These are phyloP conservation scores for Jacana jacana DNA, from an alignment of 2,113 vertebrate genomes.

Conservation along the genomic window DNA sequence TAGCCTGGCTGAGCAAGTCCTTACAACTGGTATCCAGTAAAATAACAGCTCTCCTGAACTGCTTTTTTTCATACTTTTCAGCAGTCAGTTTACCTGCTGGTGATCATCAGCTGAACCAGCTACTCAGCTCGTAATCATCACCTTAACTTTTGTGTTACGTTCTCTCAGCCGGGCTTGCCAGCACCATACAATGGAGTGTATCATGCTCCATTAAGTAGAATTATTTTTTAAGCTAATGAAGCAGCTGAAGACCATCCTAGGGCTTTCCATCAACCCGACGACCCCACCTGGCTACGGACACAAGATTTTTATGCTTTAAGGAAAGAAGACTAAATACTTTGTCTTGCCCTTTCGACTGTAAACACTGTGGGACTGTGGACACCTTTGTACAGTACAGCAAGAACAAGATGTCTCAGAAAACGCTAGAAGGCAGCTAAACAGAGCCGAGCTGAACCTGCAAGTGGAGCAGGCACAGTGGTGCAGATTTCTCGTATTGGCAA, in stretches of 20 bases:
- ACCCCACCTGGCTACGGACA: not conserved
- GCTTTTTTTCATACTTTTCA: not conserved
- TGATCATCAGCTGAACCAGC: not conserved
- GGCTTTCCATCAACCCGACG: not conserved
- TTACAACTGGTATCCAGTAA: not conserved
- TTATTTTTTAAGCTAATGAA: not conserved
- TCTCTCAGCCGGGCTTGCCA: not conserved
- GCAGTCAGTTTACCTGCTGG: not conserved
- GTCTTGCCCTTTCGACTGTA: not conserved
- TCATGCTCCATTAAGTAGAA: not conserved
- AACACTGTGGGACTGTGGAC: fast-evolving
- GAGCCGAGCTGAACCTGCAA: not conserved
- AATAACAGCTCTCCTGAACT: not conserved
- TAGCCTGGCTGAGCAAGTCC: not conserved
- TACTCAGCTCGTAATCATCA: not conserved
- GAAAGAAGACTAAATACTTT: not conserved
- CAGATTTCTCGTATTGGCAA: not conserved
- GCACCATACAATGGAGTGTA: not conserved
- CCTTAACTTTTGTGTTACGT: not conserved
- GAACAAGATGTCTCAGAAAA: not conserved
- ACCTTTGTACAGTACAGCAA: not conserved
- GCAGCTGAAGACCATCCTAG: not conserved
- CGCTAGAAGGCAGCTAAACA: not conserved
- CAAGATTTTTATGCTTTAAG: not conserved
- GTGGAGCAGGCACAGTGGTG: not conserved